Evolutionary conservation across 2,113 vertebrate species (phyloP), one percentile per base, ranked within the genome.

Genomic region (Pollachius pollachius): DNA sequence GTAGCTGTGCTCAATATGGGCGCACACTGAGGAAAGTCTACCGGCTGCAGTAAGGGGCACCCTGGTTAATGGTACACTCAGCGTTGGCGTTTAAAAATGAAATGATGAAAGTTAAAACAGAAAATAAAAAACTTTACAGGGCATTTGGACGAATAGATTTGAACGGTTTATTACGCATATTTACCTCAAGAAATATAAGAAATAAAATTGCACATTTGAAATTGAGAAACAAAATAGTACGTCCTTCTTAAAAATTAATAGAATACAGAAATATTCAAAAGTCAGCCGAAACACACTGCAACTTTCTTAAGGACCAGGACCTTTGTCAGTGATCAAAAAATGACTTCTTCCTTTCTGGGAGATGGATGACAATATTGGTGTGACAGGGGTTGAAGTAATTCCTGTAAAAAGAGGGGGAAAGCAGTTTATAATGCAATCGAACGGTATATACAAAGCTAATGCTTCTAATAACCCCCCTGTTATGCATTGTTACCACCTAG

Each of bases 271-370:
- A 57, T 17, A 16, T 57, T n/a, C n/a, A 57, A 17, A 57, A 57
- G 15, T n/a, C 54, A 57, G 15, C 16, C 54, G 0, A 34, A n/a
- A 64, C 4, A 15, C 69, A 68, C 2, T n/a, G 15, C 63, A 3
- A 65, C 37, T 17, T 25, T 71, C 67, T 81, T 76, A 84, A 76
- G 70, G 71, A 16, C 81, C 23, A 52, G 61, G 17, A 8, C 69
- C 37, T 91, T 91, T 97, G 67, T 99, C 96, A 81, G 83, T 94
- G 79, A 99, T 94, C 83, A 93, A 94, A 89, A 98, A 98, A 74
- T 93, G 91, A 87, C 98, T 99, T 78, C 91, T 95, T 79, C 92
- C 93, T 88, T 93, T 96, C 4, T 87, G 90, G 30, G 94, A 89
- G 86, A 99, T 96, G 57, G 94, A 95, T 4, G 95, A 96, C 52